Conservation (phyloP, 30 jellyfish, hydroid and myxozoan genomes). For the Hydractinia symbiolongicarpus region DNA sequence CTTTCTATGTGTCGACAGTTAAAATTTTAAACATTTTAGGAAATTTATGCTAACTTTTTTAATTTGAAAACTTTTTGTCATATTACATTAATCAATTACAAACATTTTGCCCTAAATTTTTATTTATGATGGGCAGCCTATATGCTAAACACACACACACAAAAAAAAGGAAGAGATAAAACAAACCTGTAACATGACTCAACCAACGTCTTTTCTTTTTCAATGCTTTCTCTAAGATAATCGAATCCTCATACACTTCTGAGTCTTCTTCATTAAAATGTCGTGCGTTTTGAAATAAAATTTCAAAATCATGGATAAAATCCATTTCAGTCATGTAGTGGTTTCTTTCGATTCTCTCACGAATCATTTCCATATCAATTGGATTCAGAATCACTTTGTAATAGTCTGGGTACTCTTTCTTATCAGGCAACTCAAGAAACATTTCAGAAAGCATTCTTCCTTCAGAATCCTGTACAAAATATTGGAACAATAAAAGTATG, state of each 20-base stretch:
- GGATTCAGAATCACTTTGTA: constrained; percentile 74
- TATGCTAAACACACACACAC: too few species aligned
- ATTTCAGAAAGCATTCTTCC: constrained; percentile 77
- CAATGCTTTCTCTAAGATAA: constrained; percentile 72
- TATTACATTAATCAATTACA: too few species aligned
- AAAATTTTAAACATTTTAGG: too few species aligned
- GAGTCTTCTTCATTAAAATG: constrained; percentile 94
- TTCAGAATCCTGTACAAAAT: constrained; percentile 64
- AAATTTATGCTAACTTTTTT: too few species aligned
- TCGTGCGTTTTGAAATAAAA: constrained; percentile 85
- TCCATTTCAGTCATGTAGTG: constrained; percentile 68
- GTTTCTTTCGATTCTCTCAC: constrained; percentile 33
- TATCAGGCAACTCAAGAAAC: constrained; percentile 79
- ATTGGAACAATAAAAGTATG: neutral
- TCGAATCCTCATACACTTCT: constrained; percentile 78
- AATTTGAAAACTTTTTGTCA: too few species aligned
- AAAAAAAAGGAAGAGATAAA: neutral
- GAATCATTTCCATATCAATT: constrained; percentile 65
- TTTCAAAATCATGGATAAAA: constrained; percentile 78
- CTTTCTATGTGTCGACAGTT: too few species aligned
- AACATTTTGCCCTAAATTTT: too few species aligned
- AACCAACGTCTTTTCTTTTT: constrained; percentile 61
- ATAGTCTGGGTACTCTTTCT: constrained; percentile 82
- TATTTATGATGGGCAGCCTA: too few species aligned
- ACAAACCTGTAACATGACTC: constrained; percentile 31